Evolutionary conservation across 2,888 invertebrate genomes (phyloP), one percentile per base, ranked within the genome.

Genomic region (Mesodorylaimus sp.): DNA sequence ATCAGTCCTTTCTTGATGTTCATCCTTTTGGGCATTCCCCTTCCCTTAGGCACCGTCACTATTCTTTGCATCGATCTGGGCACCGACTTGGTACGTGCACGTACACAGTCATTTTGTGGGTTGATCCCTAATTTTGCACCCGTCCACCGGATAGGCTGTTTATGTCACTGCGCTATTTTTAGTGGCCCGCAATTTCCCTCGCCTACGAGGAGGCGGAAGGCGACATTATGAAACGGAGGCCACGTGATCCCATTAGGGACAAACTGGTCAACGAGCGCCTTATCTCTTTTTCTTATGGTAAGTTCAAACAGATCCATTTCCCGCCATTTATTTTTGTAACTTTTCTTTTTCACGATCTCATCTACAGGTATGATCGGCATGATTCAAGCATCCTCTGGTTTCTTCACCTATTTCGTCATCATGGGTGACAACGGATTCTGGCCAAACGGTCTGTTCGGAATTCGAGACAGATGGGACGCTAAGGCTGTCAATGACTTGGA

Each of bases 311-410:
- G n/a, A n/a, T n/a, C n/a, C n/a, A n/a, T n/a, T n/a, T n/a, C n/a
- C n/a, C n/a, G n/a, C n/a, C n/a, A n/a, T n/a, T n/a, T n/a, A n/a
- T n/a, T n/a, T n/a, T n/a, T n/a, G n/a, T n/a, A n/a, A n/a, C n/a
- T n/a, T n/a, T n/a, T n/a, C n/a, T n/a, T n/a, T n/a, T n/a, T n/a
- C n/a, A n/a, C n/a, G n/a, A n/a, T n/a, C n/a, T n/a, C n/a, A n/a
- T n/a, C n/a, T n/a, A n/a, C n/a, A n/a, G 95, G 95, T 64, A 97
- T 97, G 73, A 95, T 97, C 71, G 97, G 97, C 66, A 95, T 97
- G 91, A 97, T 97, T 72, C 97, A 97, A 77, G 95, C 95, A 47
- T 86, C 89, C n/a, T 95, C 93, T 58, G 97, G 95, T 29, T 97
- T 97, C 83, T 97, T 93, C 76, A 86, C 89, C 50, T 97, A 97